phyloP scores from a whole-genome alignment of 1,140 invertebrate genomes.

The Chrysopa pallens region DNA sequence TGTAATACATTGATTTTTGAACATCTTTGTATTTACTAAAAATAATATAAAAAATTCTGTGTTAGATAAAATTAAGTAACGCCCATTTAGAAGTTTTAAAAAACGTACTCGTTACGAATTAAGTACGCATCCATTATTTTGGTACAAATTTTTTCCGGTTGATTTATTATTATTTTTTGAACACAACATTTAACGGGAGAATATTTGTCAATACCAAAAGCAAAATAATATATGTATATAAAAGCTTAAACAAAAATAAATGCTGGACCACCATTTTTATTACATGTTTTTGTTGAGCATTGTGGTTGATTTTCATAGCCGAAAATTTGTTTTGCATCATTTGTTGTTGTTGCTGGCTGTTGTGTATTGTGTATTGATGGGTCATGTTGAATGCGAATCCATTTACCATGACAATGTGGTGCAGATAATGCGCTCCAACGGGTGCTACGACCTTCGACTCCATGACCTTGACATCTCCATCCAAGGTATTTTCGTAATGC shows the following conservation, averaged over 20 bases:
- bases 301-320: background rate
- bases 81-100: too few species aligned
- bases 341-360: background rate
- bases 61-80: too few species aligned
- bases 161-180: too few species aligned
- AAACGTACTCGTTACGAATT: too few species aligned
- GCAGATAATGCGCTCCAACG: constrained; percentile 58
- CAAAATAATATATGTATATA: background rate
- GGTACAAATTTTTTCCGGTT: too few species aligned
- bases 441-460: constrained; percentile 46
- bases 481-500: constrained; percentile 49
- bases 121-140: too few species aligned
- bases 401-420: constrained; percentile 67
- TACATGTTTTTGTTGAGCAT: background rate
- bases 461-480: constrained; percentile 63
- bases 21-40: too few species aligned
- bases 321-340: background rate
- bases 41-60: too few species aligned
- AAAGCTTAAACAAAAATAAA: background rate
- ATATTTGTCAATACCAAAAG: too few species aligned
- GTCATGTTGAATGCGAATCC: constrained; percentile 39
- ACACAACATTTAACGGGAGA: too few species aligned
- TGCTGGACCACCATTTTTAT: background rate
- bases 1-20: too few species aligned
- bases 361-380: background rate